A percentile compares a stretch with the other conserved stretches of the same genome.
phyloP scores from a whole-genome alignment of 2,797 vertebrate species.

The Premnoplex brunnescens region DNA sequence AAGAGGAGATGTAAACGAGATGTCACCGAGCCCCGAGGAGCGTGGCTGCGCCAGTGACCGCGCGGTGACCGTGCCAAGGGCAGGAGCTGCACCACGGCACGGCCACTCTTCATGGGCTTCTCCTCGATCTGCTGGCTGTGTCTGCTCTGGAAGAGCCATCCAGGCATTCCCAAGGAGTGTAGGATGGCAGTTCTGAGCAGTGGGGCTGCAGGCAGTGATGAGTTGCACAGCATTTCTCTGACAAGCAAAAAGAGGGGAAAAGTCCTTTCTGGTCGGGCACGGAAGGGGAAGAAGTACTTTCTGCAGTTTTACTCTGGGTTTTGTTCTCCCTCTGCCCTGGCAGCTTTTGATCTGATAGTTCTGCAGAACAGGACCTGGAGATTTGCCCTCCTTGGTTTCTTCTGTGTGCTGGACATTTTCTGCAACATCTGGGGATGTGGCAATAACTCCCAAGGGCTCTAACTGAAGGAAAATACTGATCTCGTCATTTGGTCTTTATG shows the following conservation, averaged over 20 bases:
- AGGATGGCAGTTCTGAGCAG: neutral
- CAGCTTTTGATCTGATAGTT: neutral
- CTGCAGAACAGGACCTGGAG: neutral
- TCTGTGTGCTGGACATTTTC: neutral
- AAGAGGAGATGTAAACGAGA: neutral
- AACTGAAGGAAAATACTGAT: neutral
- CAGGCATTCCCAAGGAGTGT: neutral
- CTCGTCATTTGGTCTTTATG: neutral
- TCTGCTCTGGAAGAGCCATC: neutral
- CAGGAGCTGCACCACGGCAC: neutral
- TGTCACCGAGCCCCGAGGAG: neutral
- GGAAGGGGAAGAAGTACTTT: neutral
- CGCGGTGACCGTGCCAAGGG: neutral
- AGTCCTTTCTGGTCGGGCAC: neutral
- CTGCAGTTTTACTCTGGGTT: neutral
- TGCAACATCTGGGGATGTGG: neutral
- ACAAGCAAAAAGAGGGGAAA: neutral
- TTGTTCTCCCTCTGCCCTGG: neutral
- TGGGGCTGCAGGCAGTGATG: neutral
- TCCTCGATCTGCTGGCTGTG: neutral
- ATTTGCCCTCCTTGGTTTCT: neutral
- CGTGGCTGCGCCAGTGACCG: neutral
- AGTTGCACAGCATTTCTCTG: neutral
- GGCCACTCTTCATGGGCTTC: neutral
- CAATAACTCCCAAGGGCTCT: neutral